phyloP scores from a whole-genome alignment of 2,888 invertebrate genomes.

The Napeogenes sylphis region DNA sequence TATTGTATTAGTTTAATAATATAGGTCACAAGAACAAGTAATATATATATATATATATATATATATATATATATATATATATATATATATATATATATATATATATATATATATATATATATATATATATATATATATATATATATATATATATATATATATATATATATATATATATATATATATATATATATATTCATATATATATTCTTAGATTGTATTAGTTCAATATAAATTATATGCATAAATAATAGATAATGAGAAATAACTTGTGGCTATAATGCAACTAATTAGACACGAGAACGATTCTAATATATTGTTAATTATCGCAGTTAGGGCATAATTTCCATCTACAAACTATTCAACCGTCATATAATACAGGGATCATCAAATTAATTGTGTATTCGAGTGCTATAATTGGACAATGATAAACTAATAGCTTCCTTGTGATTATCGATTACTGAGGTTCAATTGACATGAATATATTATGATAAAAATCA shows the following conservation, averaged over 20 bases:
- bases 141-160: too few relatives aligned
- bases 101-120: too few relatives aligned
- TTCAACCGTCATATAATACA: conserved; percentile 31
- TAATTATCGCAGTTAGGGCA: conserved; percentile 16
- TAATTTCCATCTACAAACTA: conserved; percentile 27
- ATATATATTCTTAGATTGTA: too few relatives aligned
- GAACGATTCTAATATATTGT: conserved; percentile 2
- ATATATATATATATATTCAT: too few relatives aligned
- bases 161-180: too few relatives aligned
- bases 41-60: too few relatives aligned
- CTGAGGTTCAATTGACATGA: conserved; percentile 6
- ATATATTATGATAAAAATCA: neutral
- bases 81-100: too few relatives aligned
- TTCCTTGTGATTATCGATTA: conserved; percentile 38
- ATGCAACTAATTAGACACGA: neutral
- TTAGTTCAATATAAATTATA: too few relatives aligned
- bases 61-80: too few relatives aligned
- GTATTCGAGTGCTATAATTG: conserved; percentile 46
- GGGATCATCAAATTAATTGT: conserved; percentile 37
- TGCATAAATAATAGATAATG: neutral
- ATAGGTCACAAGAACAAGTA: too few relatives aligned
- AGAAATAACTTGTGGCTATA: neutral
- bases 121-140: too few relatives aligned
- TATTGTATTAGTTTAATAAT: too few relatives aligned
- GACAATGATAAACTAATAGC: conserved; percentile 45